Conservation (phyloP, 53 echinoderm and acorn worm genomes). For the Apostichopus leukothele region DNA sequence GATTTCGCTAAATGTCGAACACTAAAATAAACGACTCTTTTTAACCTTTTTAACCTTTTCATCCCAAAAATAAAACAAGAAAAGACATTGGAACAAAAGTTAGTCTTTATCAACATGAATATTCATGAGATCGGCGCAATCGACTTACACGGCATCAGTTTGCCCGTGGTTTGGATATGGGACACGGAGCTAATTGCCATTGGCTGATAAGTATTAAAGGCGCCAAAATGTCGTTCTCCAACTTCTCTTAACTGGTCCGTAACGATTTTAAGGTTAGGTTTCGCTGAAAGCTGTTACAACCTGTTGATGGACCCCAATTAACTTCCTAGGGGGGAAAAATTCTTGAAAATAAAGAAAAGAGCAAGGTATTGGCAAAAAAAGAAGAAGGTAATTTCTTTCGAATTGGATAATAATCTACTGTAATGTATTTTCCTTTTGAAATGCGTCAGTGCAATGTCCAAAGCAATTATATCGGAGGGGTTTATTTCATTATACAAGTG, state of each 20-base stretch:
- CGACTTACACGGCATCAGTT: no score
- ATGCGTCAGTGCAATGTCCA: not conserved
- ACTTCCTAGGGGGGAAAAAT: not conserved
- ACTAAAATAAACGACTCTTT: no score
- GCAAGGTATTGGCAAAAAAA: not conserved
- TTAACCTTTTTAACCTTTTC: no score
- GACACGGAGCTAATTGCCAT: no score
- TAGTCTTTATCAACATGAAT: no score
- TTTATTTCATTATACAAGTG: not conserved
- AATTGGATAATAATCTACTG: not conserved
- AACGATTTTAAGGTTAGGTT: constrained; percentile 36
- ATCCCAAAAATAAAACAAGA: no score
- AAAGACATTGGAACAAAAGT: no score
- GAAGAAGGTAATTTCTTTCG: not conserved
- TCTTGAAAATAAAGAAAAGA: not conserved
- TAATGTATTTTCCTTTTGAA: not conserved
- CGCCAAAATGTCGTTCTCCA: not conserved
- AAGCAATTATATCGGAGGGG: not conserved
- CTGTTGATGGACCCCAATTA: constrained; percentile 7
- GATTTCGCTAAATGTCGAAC: no score
- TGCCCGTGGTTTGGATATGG: no score
- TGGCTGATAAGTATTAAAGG: not conserved
- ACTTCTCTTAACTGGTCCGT: not conserved
- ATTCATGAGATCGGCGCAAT: no score
- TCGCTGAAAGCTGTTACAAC: not conserved